Evolutionary conservation across 2,113 vertebrate species (phyloP).

Genomic region (Galeopterus variegatus): DNA sequence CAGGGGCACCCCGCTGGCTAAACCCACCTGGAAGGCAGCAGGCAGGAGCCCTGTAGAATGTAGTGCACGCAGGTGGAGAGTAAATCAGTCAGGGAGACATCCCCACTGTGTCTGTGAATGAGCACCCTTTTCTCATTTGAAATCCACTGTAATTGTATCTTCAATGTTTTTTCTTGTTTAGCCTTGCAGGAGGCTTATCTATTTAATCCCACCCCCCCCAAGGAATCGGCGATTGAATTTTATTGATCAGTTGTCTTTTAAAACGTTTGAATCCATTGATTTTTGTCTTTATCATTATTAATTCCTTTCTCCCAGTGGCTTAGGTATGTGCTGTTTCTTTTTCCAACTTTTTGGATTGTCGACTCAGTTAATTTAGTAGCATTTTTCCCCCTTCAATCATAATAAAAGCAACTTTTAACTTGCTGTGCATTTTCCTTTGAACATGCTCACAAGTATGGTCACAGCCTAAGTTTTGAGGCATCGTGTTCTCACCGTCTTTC

Average conservation of each 20-base stretch:
- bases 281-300: background rate
- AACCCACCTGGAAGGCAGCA: background rate
- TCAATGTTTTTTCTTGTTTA: background rate
- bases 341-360: background rate
- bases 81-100: background rate
- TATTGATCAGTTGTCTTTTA: background rate
- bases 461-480: background rate
- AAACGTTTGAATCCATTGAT: background rate
- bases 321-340: background rate
- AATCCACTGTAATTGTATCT: background rate
- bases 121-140: background rate
- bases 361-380: background rate
- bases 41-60: background rate
- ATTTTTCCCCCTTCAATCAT: background rate
- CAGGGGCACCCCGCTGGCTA: background rate
- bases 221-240: background rate
- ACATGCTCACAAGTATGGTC: background rate
- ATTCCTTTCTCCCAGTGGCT: background rate
- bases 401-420: background rate
- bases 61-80: accelerated
- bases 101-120: background rate
- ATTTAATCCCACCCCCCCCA: background rate
- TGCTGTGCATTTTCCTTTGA: background rate
- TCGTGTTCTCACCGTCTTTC: background rate
- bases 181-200: background rate